A percentile compares a stretch with the other conserved stretches of the same genome.
These are phyloP conservation scores for Phyllotreta cruciferae DNA, from an alignment of 2,888 invertebrate species.

Conservation along the genomic window DNA sequence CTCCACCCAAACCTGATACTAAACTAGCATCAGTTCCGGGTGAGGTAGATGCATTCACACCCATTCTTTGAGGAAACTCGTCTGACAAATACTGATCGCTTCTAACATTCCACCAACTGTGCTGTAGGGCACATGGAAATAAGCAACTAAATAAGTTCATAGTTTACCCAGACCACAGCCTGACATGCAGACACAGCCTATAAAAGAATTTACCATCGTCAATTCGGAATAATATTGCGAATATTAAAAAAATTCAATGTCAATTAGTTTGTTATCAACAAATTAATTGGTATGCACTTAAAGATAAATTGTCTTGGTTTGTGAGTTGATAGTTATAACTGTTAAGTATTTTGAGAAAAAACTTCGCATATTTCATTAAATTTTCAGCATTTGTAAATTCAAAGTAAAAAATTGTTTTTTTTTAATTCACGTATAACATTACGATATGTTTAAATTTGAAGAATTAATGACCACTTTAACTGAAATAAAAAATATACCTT, in stretches of 20 bases:
- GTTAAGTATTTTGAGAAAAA: no score
- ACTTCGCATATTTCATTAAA: no score
- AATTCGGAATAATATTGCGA: background rate
- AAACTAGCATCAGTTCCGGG: constrained; percentile 51
- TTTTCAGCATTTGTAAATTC: no score
- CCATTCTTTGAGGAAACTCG: constrained; percentile 59
- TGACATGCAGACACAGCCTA: constrained; percentile 58
- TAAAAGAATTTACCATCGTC: constrained; percentile 29
- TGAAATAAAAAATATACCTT: no score
- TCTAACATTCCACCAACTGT: constrained; percentile 61
- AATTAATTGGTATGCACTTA: no score
- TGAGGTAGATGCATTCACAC: constrained; percentile 59
- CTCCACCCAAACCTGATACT: constrained; percentile 45
- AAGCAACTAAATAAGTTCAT: constrained; percentile 68
- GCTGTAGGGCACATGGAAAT: constrained; percentile 67
- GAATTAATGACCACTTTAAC: no score
- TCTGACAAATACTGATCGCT: constrained; percentile 58
- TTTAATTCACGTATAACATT: no score
- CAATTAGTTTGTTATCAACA: no score
- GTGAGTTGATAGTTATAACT: background rate
- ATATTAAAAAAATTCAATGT: background rate
- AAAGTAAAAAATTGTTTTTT: no score
- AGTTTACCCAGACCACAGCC: constrained; percentile 66
- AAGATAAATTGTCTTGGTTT: background rate
- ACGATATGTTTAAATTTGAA: no score